These are phyloP conservation scores for Drosophila affinis DNA, from an alignment of 2,888 invertebrate genomes.

Conservation along the genomic window DNA sequence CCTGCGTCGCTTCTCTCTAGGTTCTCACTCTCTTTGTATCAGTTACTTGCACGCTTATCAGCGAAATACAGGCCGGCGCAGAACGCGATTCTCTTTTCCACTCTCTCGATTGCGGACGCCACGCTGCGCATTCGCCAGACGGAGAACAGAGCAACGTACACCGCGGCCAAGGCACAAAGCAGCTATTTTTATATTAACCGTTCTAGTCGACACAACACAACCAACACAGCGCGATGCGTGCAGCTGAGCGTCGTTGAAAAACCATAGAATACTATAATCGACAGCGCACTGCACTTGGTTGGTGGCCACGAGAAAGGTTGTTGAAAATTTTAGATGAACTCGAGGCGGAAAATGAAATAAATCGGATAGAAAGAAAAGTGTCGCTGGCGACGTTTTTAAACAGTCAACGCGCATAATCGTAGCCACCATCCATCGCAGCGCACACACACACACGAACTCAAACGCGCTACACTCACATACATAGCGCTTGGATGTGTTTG, in stretches of 20 bases:
- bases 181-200: slow-evolving; percentile 65
- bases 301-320: slow-evolving; percentile 9
- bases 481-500: slow-evolving; percentile 21
- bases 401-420: slow-evolving; percentile 74
- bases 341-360: slow-evolving; percentile 36
- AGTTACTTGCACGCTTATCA: slow-evolving; percentile 51
- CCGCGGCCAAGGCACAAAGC: slow-evolving; percentile 25
- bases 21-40: slow-evolving; percentile 35
- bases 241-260: slow-evolving; percentile 9
- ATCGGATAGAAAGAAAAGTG: slow-evolving; percentile 17
- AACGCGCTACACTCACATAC: slow-evolving; percentile 12
- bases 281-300: not conserved
- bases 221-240: slow-evolving; percentile 19
- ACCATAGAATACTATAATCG: not conserved
- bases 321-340: not conserved
- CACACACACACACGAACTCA: slow-evolving; percentile 29
- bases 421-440: slow-evolving; percentile 54
- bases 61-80: slow-evolving; percentile 64
- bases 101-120: not conserved
- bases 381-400: slow-evolving; percentile 33
- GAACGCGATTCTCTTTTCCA: slow-evolving; percentile 50
- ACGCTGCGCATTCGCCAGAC: slow-evolving; percentile 62
- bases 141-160: slow-evolving; percentile 32
- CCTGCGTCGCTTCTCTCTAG: slow-evolving; percentile 10
- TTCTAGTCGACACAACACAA: slow-evolving; percentile 42